Percentiles rank a stretch among this genome's conserved stretches.
Conservation (phyloP, 2,113 vertebrate genomes). For the Protobothrops flavoviridis region DNA sequence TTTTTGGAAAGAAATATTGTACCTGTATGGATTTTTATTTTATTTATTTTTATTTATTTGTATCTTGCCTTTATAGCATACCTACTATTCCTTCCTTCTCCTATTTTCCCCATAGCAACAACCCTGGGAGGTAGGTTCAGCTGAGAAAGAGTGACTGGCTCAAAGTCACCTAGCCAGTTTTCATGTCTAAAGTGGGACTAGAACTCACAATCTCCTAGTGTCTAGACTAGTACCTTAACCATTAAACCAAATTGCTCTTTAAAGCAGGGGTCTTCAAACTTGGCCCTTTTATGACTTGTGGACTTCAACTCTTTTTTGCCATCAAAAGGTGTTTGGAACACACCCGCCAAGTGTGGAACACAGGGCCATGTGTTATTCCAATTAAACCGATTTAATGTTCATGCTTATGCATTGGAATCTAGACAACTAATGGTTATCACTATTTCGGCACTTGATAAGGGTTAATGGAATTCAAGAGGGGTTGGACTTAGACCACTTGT, state of each 20-base stretch:
- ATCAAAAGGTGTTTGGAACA: not conserved
- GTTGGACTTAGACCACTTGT: too few relatives aligned
- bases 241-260: not conserved
- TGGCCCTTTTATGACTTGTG: too few relatives aligned
- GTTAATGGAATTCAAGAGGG: not conserved
- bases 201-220: too few relatives aligned
- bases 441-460: not conserved
- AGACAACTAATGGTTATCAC: not conserved
- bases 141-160: too few relatives aligned
- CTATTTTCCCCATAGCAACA: too few relatives aligned
- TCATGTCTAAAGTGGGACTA: too few relatives aligned
- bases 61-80: too few relatives aligned
- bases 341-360: not conserved
- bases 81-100: too few relatives aligned
- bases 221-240: too few relatives aligned
- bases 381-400: not conserved
- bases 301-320: not conserved
- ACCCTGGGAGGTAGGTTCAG: too few relatives aligned
- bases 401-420: not conserved
- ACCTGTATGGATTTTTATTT: not conserved
- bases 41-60: too few relatives aligned
- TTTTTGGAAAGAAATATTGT: not conserved
- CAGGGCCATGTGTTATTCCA: not conserved
- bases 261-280: not conserved
- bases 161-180: too few relatives aligned